Base-by-base conservation (phyloP, 2,113 vertebrate species). In the Oreochromis tanganicae region DNA sequence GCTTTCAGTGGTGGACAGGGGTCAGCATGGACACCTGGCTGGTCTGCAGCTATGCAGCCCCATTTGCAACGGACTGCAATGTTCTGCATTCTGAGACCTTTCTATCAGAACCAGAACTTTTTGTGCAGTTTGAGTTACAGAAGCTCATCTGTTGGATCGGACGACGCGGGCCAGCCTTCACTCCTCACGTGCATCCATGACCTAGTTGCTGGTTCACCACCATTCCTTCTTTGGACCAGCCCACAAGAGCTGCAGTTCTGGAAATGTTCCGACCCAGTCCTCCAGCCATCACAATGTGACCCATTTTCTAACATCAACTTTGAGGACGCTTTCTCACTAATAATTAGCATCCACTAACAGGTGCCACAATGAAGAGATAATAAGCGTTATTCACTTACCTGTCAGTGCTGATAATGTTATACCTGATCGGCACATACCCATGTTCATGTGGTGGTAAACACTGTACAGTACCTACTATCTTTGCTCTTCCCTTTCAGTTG, bases 31-130 rank as follows among this genome's bases (percentile, higher is more conserved):
- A 63, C 32, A 63, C 5, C 32, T 36, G 32, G 2, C 29, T 63
- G 32, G 5, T 63, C 32, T 36, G 32, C 32, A 63, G 29, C 59
- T 63, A 19, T 4, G 32, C 9, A 63, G 1, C 17, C 5, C 1
- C 5, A 36, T 36, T 63, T 63, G 59, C 59, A 66, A 0, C 32
- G 36, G 36, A 66, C 32, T 66, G 0, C 59, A n/a, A 63, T 0
- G 17, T 10, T 63, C 59, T 63, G 9, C 7, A 36, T 63, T 66
- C 5, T 36, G 32, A 66, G 17, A 1, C 32, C 9, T 66, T 66
- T n/a, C 61, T 36, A 66, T 66, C 4, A 66, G 9, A 61, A 61
- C 14, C 57, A 61, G 57, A 61, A 6, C 3, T 2, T 32, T 61
- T 61, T 61, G 59, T 11, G 32, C 59, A 63, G 32, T n/a, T 66